phyloP scores from a whole-genome alignment of 2,113 vertebrate genomes.

The Elephantulus edwardii region DNA sequence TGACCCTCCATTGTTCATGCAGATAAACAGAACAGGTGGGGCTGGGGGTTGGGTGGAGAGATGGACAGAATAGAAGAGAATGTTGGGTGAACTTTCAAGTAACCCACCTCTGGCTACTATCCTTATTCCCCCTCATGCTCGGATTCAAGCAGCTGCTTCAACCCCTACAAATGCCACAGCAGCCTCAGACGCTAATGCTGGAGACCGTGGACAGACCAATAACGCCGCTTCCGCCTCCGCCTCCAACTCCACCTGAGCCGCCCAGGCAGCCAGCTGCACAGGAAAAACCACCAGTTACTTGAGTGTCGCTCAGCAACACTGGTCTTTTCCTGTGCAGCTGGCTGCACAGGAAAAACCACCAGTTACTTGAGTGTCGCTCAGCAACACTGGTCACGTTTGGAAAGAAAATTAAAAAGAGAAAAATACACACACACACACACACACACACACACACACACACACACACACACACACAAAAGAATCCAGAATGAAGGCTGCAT shows the following conservation, averaged over 20 bases:
- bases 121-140: constrained; percentile 97
- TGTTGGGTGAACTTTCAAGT: constrained; percentile 99
- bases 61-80: too few species aligned
- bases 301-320: constrained; percentile 88
- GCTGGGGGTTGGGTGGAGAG: too few species aligned
- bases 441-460: too few species aligned
- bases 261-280: constrained; percentile 85
- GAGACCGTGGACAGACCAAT: constrained; percentile 96
- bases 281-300: constrained; percentile 88
- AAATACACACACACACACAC: too few species aligned
- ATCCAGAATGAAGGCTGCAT: too few species aligned
- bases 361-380: constrained; percentile 88
- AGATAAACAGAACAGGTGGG: too few species aligned
- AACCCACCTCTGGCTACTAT: constrained; percentile 97
- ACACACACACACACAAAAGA: too few species aligned
- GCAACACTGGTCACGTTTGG: constrained; percentile 89
- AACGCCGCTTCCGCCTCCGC: constrained; percentile 96
- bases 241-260: constrained; percentile 97
- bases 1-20: too few species aligned
- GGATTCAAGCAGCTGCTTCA: constrained; percentile 95
- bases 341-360: constrained; percentile 87
- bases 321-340: too few species aligned
- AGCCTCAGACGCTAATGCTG: constrained; percentile 94
- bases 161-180: constrained; percentile 95
- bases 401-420: constrained; percentile 89